phyloP scores from a whole-genome alignment of 1,140 invertebrate genomes.

The Helicoverpa armigera region DNA sequence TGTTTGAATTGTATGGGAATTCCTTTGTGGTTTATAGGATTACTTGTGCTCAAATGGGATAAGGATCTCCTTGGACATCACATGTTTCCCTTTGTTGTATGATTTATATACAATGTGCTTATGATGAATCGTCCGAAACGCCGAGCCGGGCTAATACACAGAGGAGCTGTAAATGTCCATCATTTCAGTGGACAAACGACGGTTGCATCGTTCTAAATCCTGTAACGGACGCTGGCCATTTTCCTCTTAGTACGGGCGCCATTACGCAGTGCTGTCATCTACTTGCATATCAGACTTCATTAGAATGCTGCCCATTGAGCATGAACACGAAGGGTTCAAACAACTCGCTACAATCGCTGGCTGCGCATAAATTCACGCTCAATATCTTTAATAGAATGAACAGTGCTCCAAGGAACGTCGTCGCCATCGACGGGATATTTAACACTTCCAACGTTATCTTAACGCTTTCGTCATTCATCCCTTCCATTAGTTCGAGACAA shows the following conservation, averaged over 20 bases:
- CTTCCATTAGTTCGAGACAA: constrained; percentile 28
- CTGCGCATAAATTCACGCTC: constrained; percentile 32
- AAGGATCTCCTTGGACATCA: constrained; percentile 18
- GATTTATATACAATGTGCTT: constrained; percentile 19
- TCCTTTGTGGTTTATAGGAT: constrained; percentile 26
- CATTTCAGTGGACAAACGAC: not conserved
- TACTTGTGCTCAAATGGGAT: constrained; percentile 20
- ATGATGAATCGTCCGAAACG: constrained; percentile 15
- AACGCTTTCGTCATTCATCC: constrained; percentile 27
- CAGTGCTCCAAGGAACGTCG: constrained; percentile 20
- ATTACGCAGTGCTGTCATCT: constrained; percentile 12
- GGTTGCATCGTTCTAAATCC: not conserved
- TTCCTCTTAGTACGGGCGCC: constrained; percentile 14
- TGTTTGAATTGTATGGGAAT: constrained; percentile 28
- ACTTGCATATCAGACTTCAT: constrained; percentile 35
- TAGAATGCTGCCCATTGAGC: constrained; percentile 34
- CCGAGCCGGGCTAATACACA: constrained; percentile 1
- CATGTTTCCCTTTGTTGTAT: constrained; percentile 14
- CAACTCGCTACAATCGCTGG: constrained; percentile 33
- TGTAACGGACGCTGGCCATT: not conserved
- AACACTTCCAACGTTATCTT: constrained; percentile 34
- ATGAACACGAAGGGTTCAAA: constrained; percentile 39
- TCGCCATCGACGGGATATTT: constrained; percentile 30
- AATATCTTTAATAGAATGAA: constrained; percentile 34
- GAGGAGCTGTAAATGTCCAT: not conserved